Evolutionary conservation across 2,888 invertebrate species (phyloP), one percentile per base, ranked within the genome.

Genomic region (Microctonus brassicae): DNA sequence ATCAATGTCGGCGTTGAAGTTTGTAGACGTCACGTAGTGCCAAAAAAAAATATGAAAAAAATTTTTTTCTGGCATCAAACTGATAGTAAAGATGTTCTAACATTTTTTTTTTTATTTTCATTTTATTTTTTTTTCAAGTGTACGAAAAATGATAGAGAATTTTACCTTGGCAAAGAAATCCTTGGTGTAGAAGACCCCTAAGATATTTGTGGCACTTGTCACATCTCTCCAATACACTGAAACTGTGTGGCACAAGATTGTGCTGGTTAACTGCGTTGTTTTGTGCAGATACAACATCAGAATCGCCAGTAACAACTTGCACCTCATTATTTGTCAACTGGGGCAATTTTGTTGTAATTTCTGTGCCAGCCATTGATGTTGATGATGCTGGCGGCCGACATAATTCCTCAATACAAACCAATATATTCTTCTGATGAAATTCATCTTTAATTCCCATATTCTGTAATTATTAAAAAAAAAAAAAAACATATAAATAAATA

Each of bases 391-490:
- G 75, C 22, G 83, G 71, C 69, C 83, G 81, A 76, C 90, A 89
- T 69, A 94, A 88, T 83, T 93, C 93, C 82, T 92, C 91, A 76
- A 94, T 90, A 84, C 93, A 92, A 55, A 91, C 89, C 76, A 94
- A 87, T 79, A 94, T 91, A 66, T 92, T 90, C 82, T 90, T 91
- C 82, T 93, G 92, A 85, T 93, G 93, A 82, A 92, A 93, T 76
- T 92, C 92, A 88, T 94, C 93, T 83, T 92, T 91, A 81, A 94
- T 92, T 76, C 93, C 93, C 92, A 94, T 92, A 83, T 90, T 91
- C 94, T 94, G 87, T 52, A 89, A 89, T 9, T 20, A 17, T 1
- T 22, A 57, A 62, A 2, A 61, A 63, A 53, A 61, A 63, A 53
- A n/a, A 58, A 24, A 55, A 66, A 42, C 52, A n/a, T 17, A 64